Conservation (phyloP, 1,140 invertebrate genomes). For the Drosophila eugracilis region DNA sequence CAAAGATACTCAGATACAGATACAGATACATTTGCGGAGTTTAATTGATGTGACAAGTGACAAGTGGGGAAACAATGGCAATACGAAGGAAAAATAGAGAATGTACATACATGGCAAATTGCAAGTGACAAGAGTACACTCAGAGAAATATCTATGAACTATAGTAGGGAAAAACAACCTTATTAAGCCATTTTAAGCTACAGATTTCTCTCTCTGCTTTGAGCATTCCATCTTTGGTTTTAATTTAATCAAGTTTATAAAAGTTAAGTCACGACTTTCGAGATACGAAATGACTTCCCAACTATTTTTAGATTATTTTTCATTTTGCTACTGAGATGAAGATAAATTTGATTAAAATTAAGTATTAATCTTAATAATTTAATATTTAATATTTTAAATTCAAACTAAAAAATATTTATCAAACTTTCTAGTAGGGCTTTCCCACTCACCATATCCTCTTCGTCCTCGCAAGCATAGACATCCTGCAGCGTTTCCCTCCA, state of each 20-base stretch:
- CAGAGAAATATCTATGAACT: background rate
- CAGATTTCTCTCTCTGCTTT: background rate
- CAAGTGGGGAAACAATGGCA: constrained; percentile 15
- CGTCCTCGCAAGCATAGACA: constrained; percentile 77
- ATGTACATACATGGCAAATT: constrained; percentile 16
- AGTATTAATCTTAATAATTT: no score
- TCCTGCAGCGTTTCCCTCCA: constrained; percentile 71
- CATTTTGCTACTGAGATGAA: no score
- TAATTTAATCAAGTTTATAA: background rate
- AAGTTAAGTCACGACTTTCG: constrained; percentile 1
- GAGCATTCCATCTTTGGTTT: background rate
- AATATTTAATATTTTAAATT: no score
- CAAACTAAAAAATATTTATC: no score
- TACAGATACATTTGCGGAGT: constrained; percentile 14
- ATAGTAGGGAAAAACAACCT: no score
- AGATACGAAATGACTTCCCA: background rate
- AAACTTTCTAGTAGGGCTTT: background rate
- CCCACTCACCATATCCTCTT: constrained; percentile 84
- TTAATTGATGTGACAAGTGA: constrained; percentile 70
- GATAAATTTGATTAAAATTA: no score
- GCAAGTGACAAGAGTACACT: constrained; percentile 17
- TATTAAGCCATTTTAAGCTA: no score
- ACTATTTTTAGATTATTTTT: background rate
- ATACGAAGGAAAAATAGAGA: constrained; percentile 6
- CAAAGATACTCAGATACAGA: constrained; percentile 1